phyloP scores from a whole-genome alignment of 2,113 vertebrate species.

The Seriola aureovittata region DNA sequence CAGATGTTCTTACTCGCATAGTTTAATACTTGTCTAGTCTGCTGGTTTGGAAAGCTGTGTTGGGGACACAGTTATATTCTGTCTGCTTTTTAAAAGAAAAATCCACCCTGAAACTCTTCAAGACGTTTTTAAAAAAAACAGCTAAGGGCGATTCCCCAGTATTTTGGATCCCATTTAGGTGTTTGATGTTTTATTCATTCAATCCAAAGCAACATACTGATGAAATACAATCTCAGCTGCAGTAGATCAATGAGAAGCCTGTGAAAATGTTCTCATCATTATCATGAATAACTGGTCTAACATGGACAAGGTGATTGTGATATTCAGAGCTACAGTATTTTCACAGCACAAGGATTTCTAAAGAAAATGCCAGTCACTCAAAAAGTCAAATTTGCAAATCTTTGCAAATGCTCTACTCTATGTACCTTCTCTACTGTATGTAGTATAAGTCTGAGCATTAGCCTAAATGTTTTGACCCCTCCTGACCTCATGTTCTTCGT shows the following conservation, averaged over 20 bases:
- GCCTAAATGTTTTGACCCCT: too few relatives aligned
- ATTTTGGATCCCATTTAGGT: neutral
- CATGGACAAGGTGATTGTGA: neutral
- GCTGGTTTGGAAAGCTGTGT: neutral
- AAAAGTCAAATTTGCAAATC: too few relatives aligned
- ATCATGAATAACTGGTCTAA: neutral
- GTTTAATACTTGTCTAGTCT: neutral
- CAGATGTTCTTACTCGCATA: neutral
- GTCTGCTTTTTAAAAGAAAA: neutral
- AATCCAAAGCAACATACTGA: neutral
- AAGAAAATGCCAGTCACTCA: too few relatives aligned
- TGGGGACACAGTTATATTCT: neutral
- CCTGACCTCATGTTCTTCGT: too few relatives aligned
- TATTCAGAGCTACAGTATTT: neutral
- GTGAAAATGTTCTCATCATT: neutral
- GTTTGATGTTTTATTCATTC: neutral
- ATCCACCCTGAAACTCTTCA: neutral
- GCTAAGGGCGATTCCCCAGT: too few relatives aligned
- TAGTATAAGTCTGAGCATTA: too few relatives aligned
- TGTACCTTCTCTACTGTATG: too few relatives aligned
- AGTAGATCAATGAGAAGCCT: neutral
- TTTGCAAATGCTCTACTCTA: too few relatives aligned
- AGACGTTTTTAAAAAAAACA: neutral
- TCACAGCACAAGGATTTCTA: neutral
- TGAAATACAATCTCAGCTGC: neutral